Base-by-base conservation (phyloP, 2,113 vertebrate species). In the Tachuris rubrigastra region DNA sequence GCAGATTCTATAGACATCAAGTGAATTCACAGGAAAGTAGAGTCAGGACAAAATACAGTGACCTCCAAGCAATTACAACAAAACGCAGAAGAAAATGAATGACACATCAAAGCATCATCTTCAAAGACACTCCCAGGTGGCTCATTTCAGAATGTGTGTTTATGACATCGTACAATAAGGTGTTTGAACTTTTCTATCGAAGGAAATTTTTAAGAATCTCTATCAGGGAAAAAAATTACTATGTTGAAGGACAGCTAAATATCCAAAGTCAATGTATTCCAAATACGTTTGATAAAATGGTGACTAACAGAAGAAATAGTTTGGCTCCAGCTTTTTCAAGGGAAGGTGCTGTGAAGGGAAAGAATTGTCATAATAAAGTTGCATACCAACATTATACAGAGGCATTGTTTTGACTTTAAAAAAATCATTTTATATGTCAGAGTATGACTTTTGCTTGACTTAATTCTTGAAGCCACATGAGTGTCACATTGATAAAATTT, bases 31-130 rank as follows among this genome's bases (percentile, higher is more conserved):
- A 73, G 18, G 10, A 77, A 86, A 80, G 24, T 3, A 74, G 56
- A 87, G 62, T 80, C 86, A 78, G 22, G 65, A 80, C 27, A 96
- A 95, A 94, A 93, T 55, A n/a, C 14, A 71, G 12, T 67, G 60
- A 81, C 85, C 75, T 92, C 71, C 31, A 85, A 78, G 49, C 22
- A 94, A 81, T 84, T 78, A 59, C 75, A 86, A 8, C 27, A 59
- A 86, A 96, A 67, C 47, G 71, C 16, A 69, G 91, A 94, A 84
- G 68, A 55, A 84, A 92, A 91, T 90, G 59, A 91, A 86, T 86
- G 89, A 85, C 76, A 85, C 68, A 90, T 96, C 91, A 96, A 96
- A 95, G 71, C 39, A 65, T 62, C 41, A 67, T 9, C 72, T 97
- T 93, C 93, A 96, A 95, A 96, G 75, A 74, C 23, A n/a, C 14